phyloP scores from a whole-genome alignment of 2,888 invertebrate genomes.

The Chloromyia formosa region DNA sequence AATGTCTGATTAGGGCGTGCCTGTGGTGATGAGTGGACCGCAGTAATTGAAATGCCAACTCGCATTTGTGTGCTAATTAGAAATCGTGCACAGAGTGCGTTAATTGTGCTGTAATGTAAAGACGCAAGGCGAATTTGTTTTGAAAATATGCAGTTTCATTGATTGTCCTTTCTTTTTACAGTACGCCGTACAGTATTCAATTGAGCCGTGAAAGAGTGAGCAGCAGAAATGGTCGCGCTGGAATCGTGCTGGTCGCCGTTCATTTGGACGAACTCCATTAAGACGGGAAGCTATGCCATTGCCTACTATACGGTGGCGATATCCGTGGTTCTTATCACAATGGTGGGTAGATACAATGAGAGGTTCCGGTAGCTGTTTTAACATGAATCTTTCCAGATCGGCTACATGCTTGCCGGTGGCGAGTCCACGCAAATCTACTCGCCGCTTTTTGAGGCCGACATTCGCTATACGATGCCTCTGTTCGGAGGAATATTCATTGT shows the following conservation, averaged over 20 bases:
- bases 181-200: too few species aligned
- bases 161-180: neutral
- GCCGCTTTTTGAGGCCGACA: conserved; percentile 88
- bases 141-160: neutral
- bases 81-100: neutral
- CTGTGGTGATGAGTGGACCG: conserved; percentile 8
- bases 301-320: conserved; percentile 81
- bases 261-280: conserved; percentile 83
- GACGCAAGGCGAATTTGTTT: too few species aligned
- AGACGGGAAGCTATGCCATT: conserved; percentile 79
- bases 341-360: conserved; percentile 55
- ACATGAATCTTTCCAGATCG: conserved; percentile 61
- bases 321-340: conserved; percentile 77
- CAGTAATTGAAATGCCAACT: conserved; percentile 3
- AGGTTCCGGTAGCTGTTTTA: neutral
- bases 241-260: conserved; percentile 89
- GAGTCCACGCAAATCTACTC: conserved; percentile 89
- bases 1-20: conserved; percentile 19
- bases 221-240: conserved; percentile 71
- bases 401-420: conserved; percentile 84
- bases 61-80: neutral
- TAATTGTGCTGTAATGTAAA: conserved; percentile 2
- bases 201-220: neutral
- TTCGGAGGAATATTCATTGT: conserved; percentile 68
- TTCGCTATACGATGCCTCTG: conserved; percentile 74